Evolutionary conservation across 2,797 vertebrate species (phyloP).

Genomic region (Dicrostonyx torquatus): DNA sequence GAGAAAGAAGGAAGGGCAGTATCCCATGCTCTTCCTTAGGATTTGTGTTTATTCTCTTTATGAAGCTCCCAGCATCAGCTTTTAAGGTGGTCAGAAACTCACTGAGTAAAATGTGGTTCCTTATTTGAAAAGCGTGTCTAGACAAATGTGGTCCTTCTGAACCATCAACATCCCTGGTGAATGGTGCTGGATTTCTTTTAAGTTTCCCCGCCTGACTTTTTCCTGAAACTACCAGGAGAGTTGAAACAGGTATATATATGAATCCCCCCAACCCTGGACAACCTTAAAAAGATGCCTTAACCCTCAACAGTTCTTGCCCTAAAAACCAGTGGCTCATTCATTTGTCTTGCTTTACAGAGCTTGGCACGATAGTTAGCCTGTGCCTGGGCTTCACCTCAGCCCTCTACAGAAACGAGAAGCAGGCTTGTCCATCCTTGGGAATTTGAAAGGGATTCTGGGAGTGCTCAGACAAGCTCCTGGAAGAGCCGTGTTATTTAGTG

Average conservation of each 20-base stretch:
- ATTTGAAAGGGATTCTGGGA: slow-evolving; percentile 52
- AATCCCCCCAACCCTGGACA: not conserved
- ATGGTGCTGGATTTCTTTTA: not conserved
- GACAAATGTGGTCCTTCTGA: slow-evolving; percentile 17
- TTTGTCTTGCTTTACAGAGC: slow-evolving; percentile 72
- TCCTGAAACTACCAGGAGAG: slow-evolving; percentile 64
- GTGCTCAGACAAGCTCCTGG: slow-evolving; percentile 43
- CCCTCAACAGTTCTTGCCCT: slow-evolving; percentile 72
- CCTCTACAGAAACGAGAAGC: slow-evolving; percentile 63
- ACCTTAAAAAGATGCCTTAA: slow-evolving; percentile 28
- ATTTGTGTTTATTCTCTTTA: not conserved
- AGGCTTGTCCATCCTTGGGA: slow-evolving; percentile 33
- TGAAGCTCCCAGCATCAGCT: not conserved
- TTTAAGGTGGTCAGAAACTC: not conserved
- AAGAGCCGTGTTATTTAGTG: slow-evolving; percentile 33
- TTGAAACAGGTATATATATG: slow-evolving; percentile 42
- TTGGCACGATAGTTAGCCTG: slow-evolving; percentile 64
- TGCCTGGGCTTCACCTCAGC: slow-evolving; percentile 66
- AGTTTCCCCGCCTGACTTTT: slow-evolving; percentile 41
- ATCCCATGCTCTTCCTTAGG: not conserved
- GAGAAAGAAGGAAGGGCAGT: not conserved
- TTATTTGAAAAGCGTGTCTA: slow-evolving; percentile 37
- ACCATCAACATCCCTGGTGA: not conserved
- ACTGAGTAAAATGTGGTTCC: not conserved
- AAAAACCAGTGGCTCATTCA: slow-evolving; percentile 65